Conservation (phyloP, 2,113 vertebrate species). For the Muntiacus muntjak region DNA sequence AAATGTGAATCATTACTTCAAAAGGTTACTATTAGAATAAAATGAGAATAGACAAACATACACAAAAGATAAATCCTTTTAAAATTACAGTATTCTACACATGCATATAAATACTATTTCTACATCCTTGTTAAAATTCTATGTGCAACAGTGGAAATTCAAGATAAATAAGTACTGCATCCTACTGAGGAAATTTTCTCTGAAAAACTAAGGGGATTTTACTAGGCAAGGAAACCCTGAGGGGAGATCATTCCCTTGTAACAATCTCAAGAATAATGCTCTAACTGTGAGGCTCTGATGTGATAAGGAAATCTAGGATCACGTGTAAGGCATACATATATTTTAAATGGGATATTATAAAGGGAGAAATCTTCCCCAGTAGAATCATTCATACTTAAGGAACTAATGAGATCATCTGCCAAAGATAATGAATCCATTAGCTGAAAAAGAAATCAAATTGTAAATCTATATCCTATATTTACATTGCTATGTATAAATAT, state of each 20-base stretch:
- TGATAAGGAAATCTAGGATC: background rate
- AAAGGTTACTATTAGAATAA: background rate
- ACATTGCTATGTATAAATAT: constrained; percentile 44
- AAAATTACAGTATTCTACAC: background rate
- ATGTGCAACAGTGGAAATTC: background rate
- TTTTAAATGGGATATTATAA: constrained; percentile 42
- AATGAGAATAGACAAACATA: background rate
- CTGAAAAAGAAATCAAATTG: constrained; percentile 70
- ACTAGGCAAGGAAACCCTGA: background rate
- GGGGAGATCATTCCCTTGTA: background rate
- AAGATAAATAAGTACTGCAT: background rate
- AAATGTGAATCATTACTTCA: background rate
- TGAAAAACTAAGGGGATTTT: constrained; percentile 9
- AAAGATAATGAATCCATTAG: constrained; percentile 73
- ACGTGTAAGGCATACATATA: background rate
- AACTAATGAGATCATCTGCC: constrained; percentile 60
- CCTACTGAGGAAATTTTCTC: background rate
- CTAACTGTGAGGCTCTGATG: background rate
- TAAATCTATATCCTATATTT: constrained; percentile 61
- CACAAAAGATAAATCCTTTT: background rate
- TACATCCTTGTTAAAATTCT: background rate
- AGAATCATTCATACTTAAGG: constrained; percentile 68
- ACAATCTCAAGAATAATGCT: constrained; percentile 8
- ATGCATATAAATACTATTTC: background rate
- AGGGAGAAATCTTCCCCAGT: constrained; percentile 45